Evolutionary conservation across 2,113 vertebrate species (phyloP).

Genomic region (Uria lomvia): DNA sequence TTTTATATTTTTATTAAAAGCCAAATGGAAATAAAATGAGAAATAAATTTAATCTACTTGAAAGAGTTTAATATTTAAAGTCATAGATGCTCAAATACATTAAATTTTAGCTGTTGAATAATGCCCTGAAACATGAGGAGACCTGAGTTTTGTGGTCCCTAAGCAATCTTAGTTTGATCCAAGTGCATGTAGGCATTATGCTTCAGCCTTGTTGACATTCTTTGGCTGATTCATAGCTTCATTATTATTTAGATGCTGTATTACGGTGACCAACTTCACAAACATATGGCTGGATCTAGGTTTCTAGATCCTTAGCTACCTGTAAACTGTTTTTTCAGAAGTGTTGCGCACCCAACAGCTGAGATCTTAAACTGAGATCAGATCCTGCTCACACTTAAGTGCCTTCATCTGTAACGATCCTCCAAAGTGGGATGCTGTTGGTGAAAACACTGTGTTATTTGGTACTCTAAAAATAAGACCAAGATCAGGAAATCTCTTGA

Average conservation of each 20-base stretch:
- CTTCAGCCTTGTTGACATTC: not conserved
- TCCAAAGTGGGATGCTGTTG: not conserved
- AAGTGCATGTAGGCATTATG: not conserved
- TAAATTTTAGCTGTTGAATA: not conserved
- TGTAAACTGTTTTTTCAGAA: not conserved
- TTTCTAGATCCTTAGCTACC: not conserved
- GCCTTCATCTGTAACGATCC: not conserved
- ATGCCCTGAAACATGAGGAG: not conserved
- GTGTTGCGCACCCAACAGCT: not conserved
- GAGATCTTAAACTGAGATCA: not conserved
- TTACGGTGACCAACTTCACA: not conserved
- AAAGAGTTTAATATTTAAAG: not conserved
- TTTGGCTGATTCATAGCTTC: not conserved
- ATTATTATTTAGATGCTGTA: not conserved
- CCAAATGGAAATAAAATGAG: not conserved
- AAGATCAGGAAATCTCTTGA: not conserved
- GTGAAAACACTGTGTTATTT: not conserved
- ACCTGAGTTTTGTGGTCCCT: not conserved
- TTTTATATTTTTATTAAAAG: not conserved
- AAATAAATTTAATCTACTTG: not conserved
- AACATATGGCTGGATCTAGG: not conserved
- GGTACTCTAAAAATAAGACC: not conserved
- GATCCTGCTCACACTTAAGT: not conserved
- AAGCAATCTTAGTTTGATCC: not conserved
- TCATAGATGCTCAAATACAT: not conserved